phyloP scores from a whole-genome alignment of 1,140 invertebrate genomes.

The Drosophila funebris region DNA sequence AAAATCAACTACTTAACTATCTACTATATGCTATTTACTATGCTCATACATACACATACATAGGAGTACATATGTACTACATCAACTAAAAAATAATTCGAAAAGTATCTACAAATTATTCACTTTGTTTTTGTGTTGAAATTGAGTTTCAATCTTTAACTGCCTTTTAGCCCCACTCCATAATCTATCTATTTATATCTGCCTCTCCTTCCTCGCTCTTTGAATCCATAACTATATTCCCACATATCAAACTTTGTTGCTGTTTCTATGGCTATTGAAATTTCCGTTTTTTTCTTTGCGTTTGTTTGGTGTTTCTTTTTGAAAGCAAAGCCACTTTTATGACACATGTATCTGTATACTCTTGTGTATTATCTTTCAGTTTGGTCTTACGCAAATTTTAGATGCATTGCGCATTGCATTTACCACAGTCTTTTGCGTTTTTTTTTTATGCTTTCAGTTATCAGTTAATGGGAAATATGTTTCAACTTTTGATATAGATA shows the following conservation, averaged over 20 bases:
- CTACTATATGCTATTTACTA: constrained; percentile 27
- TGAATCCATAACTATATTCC: constrained; percentile 12
- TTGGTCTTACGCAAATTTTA: constrained; percentile 46
- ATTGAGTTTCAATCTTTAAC: constrained; percentile 28
- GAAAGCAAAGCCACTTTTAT: constrained; percentile 41
- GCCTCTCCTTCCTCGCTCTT: constrained; percentile 5
- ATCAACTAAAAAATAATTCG: constrained; percentile 14
- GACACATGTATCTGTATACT: constrained; percentile 42
- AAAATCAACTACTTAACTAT: constrained; percentile 31
- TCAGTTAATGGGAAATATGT: constrained; percentile 8
- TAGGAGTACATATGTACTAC: background rate
- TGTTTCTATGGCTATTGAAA: constrained; percentile 38
- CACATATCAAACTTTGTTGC: constrained; percentile 34
- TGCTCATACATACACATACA: constrained; percentile 24
- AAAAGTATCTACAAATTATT: constrained; percentile 12
- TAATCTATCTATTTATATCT: background rate
- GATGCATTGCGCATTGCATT: constrained; percentile 38
- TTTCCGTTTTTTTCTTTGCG: constrained; percentile 47
- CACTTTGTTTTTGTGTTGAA: constrained; percentile 47
- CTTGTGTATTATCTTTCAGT: constrained; percentile 39
- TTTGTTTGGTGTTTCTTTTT: constrained; percentile 45
- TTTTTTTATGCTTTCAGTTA: constrained; percentile 14
- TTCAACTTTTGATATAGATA: constrained; percentile 16
- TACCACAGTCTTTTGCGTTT: background rate
- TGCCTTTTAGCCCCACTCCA: constrained; percentile 3